phyloP scores from a whole-genome alignment of 2,888 invertebrate species.

The Tupiocoris notatus region DNA sequence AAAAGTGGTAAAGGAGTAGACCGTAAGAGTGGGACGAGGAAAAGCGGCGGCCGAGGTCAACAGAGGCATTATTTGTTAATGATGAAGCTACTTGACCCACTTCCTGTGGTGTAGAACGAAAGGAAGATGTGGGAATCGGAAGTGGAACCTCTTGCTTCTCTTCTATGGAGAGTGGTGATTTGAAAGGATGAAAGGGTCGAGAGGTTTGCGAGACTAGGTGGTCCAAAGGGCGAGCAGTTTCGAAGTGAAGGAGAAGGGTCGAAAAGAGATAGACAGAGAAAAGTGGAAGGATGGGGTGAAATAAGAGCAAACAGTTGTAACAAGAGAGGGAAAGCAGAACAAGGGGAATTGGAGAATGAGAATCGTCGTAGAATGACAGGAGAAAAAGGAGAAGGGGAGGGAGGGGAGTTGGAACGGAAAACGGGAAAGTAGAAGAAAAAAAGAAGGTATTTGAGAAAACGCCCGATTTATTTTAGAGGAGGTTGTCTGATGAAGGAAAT shows the following conservation, averaged over 20 bases:
- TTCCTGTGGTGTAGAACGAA: not conserved
- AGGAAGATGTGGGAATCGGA: too few relatives aligned
- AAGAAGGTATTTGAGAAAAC: not conserved
- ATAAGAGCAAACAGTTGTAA: not conserved
- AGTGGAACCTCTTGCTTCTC: too few relatives aligned
- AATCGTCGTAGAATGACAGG: too few relatives aligned
- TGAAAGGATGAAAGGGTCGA: not conserved
- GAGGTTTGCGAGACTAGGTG: not conserved
- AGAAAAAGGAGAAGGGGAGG: not conserved
- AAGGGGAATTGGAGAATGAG: not conserved
- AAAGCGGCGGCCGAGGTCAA: not conserved
- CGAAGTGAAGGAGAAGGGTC: not conserved
- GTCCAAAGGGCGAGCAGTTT: not conserved
- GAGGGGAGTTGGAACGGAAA: not conserved
- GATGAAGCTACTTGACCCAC: slow-evolving; percentile 1
- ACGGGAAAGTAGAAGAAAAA: not conserved
- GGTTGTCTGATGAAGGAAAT: too few relatives aligned
- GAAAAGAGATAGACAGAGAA: not conserved
- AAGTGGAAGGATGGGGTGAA: not conserved
- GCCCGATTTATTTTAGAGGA: too few relatives aligned
- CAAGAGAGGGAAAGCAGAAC: not conserved
- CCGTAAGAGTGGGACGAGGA: not conserved
- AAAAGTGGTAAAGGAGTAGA: too few relatives aligned
- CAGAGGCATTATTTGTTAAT: not conserved
- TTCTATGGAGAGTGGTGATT: not conserved